Percentiles rank a stretch among this genome's conserved stretches.
These are phyloP conservation scores for Contarinia nasturtii DNA, from an alignment of 1,140 invertebrate species.

Conservation along the genomic window DNA sequence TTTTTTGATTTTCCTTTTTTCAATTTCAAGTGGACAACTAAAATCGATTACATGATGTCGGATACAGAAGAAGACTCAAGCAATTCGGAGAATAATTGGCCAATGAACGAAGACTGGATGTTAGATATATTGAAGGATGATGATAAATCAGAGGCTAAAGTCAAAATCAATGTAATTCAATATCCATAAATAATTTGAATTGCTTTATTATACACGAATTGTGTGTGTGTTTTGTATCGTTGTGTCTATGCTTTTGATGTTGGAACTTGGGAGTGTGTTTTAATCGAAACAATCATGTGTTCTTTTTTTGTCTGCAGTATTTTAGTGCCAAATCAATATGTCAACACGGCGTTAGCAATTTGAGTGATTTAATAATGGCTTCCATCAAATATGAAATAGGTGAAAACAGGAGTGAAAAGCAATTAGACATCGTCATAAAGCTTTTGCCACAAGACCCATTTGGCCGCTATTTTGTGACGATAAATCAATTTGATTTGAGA, in stretches of 20 bases:
- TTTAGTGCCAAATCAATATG: neutral
- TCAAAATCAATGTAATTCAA: neutral
- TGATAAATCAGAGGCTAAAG: conserved; percentile 14
- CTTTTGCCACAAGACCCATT: conserved; percentile 53
- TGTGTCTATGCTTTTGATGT: no score
- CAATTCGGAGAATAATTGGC: conserved; percentile 24
- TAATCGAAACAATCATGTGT: no score
- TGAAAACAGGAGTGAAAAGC: neutral
- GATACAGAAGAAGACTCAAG: conserved; percentile 29
- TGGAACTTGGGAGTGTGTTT: no score
- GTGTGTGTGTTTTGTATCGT: no score
- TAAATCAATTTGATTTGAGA: conserved; percentile 60
- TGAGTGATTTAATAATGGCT: conserved; percentile 41
- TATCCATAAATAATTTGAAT: no score
- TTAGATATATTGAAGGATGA: conserved; percentile 30
- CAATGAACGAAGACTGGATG: conserved; percentile 35
- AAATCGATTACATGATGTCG: conserved; percentile 20
- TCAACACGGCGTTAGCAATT: conserved; percentile 28
- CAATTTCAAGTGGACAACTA: neutral
- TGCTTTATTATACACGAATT: no score
- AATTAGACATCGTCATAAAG: conserved; percentile 42
- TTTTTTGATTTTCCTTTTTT: no score
- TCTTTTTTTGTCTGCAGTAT: neutral
- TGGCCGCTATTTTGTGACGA: conserved; percentile 53
- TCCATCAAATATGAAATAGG: conserved; percentile 27